Evolutionary conservation across 2,113 vertebrate genomes (phyloP), one percentile per base, ranked within the genome.

Genomic region (Mola mola): DNA sequence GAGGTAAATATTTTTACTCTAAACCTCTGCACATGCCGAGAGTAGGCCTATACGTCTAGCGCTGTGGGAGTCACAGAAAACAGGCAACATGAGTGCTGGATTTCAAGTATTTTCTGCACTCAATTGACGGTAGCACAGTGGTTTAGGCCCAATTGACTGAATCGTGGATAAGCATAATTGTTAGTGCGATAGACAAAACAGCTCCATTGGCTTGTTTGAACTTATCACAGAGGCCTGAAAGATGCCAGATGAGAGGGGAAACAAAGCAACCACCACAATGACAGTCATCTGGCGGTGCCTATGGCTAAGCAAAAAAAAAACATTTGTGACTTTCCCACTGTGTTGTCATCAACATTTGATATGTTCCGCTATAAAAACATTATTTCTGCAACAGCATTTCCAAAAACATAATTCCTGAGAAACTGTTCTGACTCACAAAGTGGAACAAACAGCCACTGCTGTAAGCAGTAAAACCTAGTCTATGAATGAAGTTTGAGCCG

Each of bases 131-230:
- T 57, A 75, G 77, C 69, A 42, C 61, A 66, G 83, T 70, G 65
- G 68, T 85, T 87, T 51, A 72, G 75, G 56, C 65, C 80, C 80
- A 89, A 79, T 85, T 86, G 85, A 64, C 61, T 58, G 49, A 76
- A 66, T 89, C 72, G 26, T 68, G 83, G 88, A 89, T 89, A 88
- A 83, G 83, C 50, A 72, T 82, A 82, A 88, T 88, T 84, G 84
- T 77, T 75, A 55, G 55, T 73, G 57, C 64, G 78, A 87, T 86
- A 65, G 71, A 60, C 74, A 85, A 85, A 87, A 59, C 81, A 79
- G 77, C 66, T 66, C 66, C 57, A 33, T 59, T 83, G 56, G 79
- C 72, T 58, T 79, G 58, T 83, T 53, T 12, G 65, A 31, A 57
- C 80, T 87, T 90, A 91, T 90, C 75, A 1, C 40, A 9, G 49